Evolutionary conservation across 2,888 invertebrate genomes (phyloP).

Genomic region (Andrena marginata): DNA sequence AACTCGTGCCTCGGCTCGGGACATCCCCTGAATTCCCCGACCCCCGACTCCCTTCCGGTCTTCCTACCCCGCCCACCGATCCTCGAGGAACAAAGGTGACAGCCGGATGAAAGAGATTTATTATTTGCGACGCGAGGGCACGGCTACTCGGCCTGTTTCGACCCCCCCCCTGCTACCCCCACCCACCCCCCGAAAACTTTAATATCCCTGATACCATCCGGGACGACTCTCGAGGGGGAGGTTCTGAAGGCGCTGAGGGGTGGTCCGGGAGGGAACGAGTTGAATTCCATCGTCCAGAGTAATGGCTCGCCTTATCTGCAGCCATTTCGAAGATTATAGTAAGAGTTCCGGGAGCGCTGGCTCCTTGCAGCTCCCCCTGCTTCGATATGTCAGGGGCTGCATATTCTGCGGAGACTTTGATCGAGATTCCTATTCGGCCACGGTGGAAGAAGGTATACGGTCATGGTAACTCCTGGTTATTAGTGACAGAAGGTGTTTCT

Average conservation of each 20-base stretch:
- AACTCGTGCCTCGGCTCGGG: slow-evolving; percentile 45
- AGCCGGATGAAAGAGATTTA: slow-evolving; percentile 30
- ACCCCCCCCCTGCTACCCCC: too few relatives aligned
- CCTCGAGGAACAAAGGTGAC: slow-evolving; percentile 45
- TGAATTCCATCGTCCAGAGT: neutral
- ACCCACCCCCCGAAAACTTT: neutral
- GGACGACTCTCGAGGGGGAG: neutral
- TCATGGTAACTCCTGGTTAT: too few relatives aligned
- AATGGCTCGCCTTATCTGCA: neutral
- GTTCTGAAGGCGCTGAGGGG: neutral
- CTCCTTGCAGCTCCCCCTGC: too few relatives aligned
- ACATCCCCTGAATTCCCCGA: slow-evolving; percentile 36
- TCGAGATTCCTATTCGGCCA: too few relatives aligned
- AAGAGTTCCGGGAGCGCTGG: too few relatives aligned
- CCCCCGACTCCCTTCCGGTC: too few relatives aligned
- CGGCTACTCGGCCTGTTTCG: neutral
- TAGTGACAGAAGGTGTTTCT: too few relatives aligned
- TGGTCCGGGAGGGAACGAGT: neutral
- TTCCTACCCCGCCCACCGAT: neutral
- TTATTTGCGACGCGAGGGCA: slow-evolving; percentile 17
- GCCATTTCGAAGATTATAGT: too few relatives aligned
- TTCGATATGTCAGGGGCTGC: too few relatives aligned
- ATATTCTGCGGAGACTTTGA: too few relatives aligned
- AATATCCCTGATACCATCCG: slow-evolving; percentile 18
- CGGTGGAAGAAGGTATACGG: too few relatives aligned